Evolutionary conservation across 2,888 invertebrate species (phyloP).

Genomic region (Schrankia costaestrigalis): DNA sequence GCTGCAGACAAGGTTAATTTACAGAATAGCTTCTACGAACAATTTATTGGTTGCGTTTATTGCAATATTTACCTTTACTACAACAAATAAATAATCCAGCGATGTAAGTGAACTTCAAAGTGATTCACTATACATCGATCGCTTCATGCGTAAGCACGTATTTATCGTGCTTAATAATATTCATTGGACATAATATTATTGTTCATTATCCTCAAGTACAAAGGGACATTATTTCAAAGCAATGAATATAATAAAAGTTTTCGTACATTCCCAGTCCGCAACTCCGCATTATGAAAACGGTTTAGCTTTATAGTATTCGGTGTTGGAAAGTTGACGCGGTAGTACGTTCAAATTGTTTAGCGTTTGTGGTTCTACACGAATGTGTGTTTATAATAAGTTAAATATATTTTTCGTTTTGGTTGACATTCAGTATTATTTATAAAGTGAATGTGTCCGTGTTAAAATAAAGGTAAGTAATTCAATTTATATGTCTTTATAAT

Average conservation of each 20-base stretch:
- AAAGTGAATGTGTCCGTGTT: no score
- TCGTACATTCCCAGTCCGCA: conserved; percentile 21
- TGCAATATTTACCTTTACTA: conserved; percentile 13
- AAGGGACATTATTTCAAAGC: conserved; percentile 4
- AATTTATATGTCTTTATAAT: no score
- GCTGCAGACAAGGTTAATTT: conserved; percentile 12
- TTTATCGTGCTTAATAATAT: conserved; percentile 1
- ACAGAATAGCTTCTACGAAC: conserved; percentile 14
- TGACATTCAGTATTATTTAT: no score
- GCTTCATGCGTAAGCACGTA: conserved; percentile 11
- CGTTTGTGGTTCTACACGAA: conserved; percentile 5
- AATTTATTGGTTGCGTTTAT: conserved; percentile 14
- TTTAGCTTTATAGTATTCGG: conserved; percentile 32
- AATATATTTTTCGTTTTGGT: no score
- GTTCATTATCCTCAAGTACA: conserved; percentile 3
- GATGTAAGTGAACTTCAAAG: no score
- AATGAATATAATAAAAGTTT: conserved; percentile 26
- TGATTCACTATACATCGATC: conserved; percentile 24
- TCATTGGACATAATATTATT: conserved; percentile 12
- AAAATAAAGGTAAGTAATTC: no score
- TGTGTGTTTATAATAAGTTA: conserved; percentile 5
- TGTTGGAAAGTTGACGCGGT: conserved; percentile 40
- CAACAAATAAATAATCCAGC: no score
- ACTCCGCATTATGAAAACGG: conserved; percentile 17
- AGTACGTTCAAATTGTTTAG: conserved; percentile 31